These are phyloP conservation scores for Rhinoderma darwinii DNA, from an alignment of 2,113 vertebrate species.

Conservation along the genomic window DNA sequence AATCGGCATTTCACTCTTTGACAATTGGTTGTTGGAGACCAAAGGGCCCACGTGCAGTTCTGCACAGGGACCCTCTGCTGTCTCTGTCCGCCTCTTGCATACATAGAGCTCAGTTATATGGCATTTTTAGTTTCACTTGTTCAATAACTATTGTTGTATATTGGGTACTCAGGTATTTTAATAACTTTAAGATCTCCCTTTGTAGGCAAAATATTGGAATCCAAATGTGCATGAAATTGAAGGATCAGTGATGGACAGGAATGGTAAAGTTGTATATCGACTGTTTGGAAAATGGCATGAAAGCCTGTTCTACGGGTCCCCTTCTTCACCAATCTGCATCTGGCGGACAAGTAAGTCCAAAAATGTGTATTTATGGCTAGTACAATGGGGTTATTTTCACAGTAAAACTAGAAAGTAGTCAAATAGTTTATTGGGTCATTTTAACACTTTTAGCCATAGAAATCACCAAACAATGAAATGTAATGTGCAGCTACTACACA, in stretches of 20 bases:
- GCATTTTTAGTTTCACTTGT: too few relatives aligned
- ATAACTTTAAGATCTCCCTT: neutral
- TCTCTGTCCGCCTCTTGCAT: too few relatives aligned
- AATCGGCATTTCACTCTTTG: too few relatives aligned
- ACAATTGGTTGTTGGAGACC: too few relatives aligned
- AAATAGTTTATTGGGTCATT: too few relatives aligned
- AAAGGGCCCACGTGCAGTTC: too few relatives aligned
- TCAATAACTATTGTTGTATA: neutral
- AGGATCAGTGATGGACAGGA: slow-evolving; percentile 83
- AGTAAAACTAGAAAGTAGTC: too few relatives aligned
- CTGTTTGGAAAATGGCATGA: slow-evolving; percentile 98
- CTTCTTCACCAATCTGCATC: slow-evolving; percentile 85
- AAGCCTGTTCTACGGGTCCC: slow-evolving; percentile 85
- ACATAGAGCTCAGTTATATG: too few relatives aligned
- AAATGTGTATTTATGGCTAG: neutral
- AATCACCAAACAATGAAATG: too few relatives aligned
- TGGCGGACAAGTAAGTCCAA: slow-evolving; percentile 91
- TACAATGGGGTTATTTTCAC: neutral
- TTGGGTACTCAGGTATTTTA: neutral
- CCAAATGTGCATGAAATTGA: slow-evolving; percentile 92
- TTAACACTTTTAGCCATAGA: too few relatives aligned
- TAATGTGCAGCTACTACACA: too few relatives aligned
- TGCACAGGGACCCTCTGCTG: too few relatives aligned
- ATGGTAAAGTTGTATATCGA: slow-evolving; percentile 83
- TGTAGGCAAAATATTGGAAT: slow-evolving; percentile 94